Evolutionary conservation across 2,113 vertebrate genomes (phyloP).

Genomic region (Phocoena phocoena): DNA sequence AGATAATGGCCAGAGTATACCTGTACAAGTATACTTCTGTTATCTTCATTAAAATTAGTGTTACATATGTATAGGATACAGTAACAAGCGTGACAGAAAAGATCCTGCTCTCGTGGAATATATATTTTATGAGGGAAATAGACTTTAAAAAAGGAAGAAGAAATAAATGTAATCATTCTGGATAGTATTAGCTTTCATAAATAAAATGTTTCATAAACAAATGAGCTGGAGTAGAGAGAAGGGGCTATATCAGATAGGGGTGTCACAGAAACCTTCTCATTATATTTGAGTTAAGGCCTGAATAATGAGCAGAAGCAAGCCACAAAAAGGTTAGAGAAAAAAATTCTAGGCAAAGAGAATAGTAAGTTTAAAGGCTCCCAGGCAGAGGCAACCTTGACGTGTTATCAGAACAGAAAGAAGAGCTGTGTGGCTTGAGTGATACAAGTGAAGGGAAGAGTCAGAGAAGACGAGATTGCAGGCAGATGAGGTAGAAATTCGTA

Average conservation of each 20-base stretch:
- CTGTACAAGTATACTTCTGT: no score
- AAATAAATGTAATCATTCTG: neutral
- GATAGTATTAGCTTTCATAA: neutral
- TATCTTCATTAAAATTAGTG: neutral
- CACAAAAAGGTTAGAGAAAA: neutral
- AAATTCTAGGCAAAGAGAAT: neutral
- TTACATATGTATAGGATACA: neutral
- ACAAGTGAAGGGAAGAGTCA: neutral
- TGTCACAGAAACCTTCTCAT: neutral
- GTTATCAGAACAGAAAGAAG: neutral
- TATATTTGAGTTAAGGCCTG: neutral
- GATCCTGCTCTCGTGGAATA: neutral
- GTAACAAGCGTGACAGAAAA: neutral
- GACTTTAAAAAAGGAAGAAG: neutral
- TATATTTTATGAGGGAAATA: neutral
- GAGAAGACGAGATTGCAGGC: neutral
- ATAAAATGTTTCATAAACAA: slow-evolving; percentile 3
- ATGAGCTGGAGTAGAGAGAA: neutral
- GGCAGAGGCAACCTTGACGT: neutral
- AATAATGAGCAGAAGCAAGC: neutral
- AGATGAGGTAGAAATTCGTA: neutral
- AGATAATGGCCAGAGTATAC: neutral
- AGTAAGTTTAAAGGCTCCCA: neutral
- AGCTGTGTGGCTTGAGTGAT: neutral
- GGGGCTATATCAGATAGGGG: neutral